Evolutionary conservation across 1,140 invertebrate species (phyloP).

Genomic region (Magallana gigas): DNA sequence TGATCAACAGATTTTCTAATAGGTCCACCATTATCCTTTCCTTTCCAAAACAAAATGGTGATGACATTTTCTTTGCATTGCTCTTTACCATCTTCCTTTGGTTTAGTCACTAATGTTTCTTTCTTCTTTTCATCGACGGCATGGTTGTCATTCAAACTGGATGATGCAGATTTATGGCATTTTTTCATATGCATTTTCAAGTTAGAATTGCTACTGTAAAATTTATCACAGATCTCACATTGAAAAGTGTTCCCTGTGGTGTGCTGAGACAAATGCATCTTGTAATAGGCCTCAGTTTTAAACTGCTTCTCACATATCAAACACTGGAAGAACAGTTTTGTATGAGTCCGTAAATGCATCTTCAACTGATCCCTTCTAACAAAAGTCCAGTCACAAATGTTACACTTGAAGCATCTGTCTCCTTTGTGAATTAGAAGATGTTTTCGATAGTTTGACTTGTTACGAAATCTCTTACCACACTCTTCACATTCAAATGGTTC

Average conservation of each 20-base stretch:
- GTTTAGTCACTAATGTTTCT: too few relatives aligned
- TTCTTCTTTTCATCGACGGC: too few relatives aligned
- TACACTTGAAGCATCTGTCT: constrained; percentile 39
- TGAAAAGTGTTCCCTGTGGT: neutral
- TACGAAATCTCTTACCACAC: constrained; percentile 35
- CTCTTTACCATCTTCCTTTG: too few relatives aligned
- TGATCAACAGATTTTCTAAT: too few relatives aligned
- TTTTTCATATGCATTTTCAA: constrained; percentile 31
- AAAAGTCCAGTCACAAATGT: constrained; percentile 31
- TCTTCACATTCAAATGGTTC: constrained; percentile 32
- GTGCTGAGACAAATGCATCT: constrained; percentile 17
- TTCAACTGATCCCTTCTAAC: constrained; percentile 40
- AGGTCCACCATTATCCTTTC: too few relatives aligned
- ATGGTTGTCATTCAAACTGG: too few relatives aligned
- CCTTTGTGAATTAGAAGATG: constrained; percentile 41
- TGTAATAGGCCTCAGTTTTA: constrained; percentile 8
- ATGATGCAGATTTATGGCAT: neutral
- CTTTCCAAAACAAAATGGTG: too few relatives aligned
- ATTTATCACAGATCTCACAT: neutral
- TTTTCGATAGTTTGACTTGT: constrained; percentile 34
- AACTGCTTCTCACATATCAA: neutral
- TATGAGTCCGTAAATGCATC: constrained; percentile 31
- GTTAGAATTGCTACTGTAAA: constrained; percentile 29
- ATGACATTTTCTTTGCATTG: too few relatives aligned
- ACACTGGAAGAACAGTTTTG: constrained; percentile 19